Evolutionary conservation across 2,797 vertebrate species (phyloP).

Genomic region (Scarus forsteni): DNA sequence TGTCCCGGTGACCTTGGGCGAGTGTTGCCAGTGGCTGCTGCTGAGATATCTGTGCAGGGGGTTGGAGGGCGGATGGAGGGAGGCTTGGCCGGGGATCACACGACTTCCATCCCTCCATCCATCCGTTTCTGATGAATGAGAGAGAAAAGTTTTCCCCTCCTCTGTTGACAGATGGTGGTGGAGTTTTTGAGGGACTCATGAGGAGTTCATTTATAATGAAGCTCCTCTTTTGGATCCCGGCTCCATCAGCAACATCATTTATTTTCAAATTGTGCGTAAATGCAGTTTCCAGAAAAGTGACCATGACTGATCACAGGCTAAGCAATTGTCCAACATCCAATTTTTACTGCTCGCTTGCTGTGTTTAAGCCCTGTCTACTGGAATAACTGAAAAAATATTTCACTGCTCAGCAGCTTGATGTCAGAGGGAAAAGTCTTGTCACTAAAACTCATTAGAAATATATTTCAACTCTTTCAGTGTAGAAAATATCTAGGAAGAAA

Average conservation of each 20-base stretch:
- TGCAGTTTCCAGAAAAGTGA: constrained; percentile 48
- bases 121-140: constrained; percentile 73
- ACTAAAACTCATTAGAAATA: constrained; percentile 21
- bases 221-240: constrained; percentile 59
- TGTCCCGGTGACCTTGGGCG: constrained; percentile 75
- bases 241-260: constrained; percentile 64
- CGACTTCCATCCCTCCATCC: constrained; percentile 68
- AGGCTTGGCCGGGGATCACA: constrained; percentile 77
- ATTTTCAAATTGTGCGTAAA: constrained; percentile 65
- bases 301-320: constrained; percentile 51
- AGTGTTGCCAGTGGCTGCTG: constrained; percentile 75
- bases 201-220: constrained; percentile 75
- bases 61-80: constrained; percentile 73
- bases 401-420: constrained; percentile 19
- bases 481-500: background rate
- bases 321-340: constrained; percentile 40
- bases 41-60: constrained; percentile 71
- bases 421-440: constrained; percentile 5
- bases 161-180: constrained; percentile 75
- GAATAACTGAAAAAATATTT: constrained; percentile 26
- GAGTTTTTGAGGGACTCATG: constrained; percentile 61
- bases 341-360: constrained; percentile 36
- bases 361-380: constrained; percentile 7
- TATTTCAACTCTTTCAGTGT: background rate
- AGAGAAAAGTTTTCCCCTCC: constrained; percentile 61